Evolutionary conservation across 1,140 invertebrate species (phyloP), one percentile per base, ranked within the genome.

Genomic region (Psilanteris sp.): DNA sequence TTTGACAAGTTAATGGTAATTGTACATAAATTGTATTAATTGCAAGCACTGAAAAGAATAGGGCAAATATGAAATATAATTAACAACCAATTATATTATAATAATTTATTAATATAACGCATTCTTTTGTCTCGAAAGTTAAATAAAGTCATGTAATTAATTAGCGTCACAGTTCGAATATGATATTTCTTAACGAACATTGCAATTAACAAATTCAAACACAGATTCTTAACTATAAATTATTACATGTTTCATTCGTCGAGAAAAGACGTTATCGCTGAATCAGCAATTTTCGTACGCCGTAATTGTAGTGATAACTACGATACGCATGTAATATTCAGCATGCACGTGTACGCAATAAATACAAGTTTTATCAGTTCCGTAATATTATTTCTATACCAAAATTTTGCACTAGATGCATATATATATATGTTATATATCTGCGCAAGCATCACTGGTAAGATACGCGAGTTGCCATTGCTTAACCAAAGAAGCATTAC

Each of bases 281-380:
- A 41, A 75, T 75, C 71, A 67, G 71, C 62, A 74, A 74, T 74
- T 74, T 74, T 67, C 61, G 32, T 46, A 24, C 26, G 10, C 29
- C 31, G 22, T 74, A 74, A 74, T 74, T 74, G 62, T 55, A 14
- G 15, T 22, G 62, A 74, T 74, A 74, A 74, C 34, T 15, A 34
- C 24, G 54, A 54, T 66, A 52, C 61, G 55, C 46, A 18, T 57
- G 48, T 32, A 67, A 75, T 48, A 41, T 62, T 18, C 36, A 44
- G 24, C 14, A 7, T 15, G n/a, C 57, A 37, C 71, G 62, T 20
- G 48, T 34, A 75, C 22, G 55, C 29, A 62, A 68, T 75, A 67
- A 67, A 75, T 48, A 68, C 41, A 34, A 62, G 43, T 67, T 62
- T 75, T 75, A 75, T 75, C 71, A 75, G 62, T 13, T 13, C 29